Base-by-base conservation (phyloP, 2,113 vertebrate species). In the Cygnus atratus region DNA sequence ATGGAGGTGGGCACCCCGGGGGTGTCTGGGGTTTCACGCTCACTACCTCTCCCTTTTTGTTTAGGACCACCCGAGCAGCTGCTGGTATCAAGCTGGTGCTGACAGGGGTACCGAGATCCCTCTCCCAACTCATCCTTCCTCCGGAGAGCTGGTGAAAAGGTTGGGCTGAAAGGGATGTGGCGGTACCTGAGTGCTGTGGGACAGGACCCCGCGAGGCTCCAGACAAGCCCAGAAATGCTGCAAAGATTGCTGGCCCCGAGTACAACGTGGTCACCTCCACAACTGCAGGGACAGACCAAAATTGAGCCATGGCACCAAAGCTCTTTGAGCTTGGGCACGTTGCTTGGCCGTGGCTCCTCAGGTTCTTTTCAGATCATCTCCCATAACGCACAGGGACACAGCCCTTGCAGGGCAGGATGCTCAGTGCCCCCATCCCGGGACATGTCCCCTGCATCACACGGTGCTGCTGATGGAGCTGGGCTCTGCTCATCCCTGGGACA, bases 181-280 rank as follows among this genome's bases (percentile, higher is more conserved):
- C 1, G 3, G 43, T 55, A 43, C 57, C 44, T 20, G 24, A 12
- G 43, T 19, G 33, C 48, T 41, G 9, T 2, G 29, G 17, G 13
- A 68, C 14, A 5, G 2, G 1, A 28, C 19, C 48, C 25, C 3
- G 1, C 4, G 3, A 8, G 77, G 44, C 26, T 54, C 33, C 73
- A 10, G 41, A 16, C 12, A 55, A 91, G 25, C 37, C 52, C 25
- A 74, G 55, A 91, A 75, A 66, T 18, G n/a, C 41, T 3, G 1
- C 31, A 4, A 2, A 6, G 12, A 46, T 67, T 25, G 39, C 33
- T 5, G 76, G 35, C 48, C 17, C 22, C 0, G 1, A 37, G 21
- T 76, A 48, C 46, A 77, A 6, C 0, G 0, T 10, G 3, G 21
- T n/a, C 59, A 58, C 31, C 9, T 35, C 44, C 0, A 2, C 1